Evolutionary conservation across 2,888 invertebrate species (phyloP), one percentile per base, ranked within the genome.

Genomic region (Nephrotoma appendiculata): DNA sequence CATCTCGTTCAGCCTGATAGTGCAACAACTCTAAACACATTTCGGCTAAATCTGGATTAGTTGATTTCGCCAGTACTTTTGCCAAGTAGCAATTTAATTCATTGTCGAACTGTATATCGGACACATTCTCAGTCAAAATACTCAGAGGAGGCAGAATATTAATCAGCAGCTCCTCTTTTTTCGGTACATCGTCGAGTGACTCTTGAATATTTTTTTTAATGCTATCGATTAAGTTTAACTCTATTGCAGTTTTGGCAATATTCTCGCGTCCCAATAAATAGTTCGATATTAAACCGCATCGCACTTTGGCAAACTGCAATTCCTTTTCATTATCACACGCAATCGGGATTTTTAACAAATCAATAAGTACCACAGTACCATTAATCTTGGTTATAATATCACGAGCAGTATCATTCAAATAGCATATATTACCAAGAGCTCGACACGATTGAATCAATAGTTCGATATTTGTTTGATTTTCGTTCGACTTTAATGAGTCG

Each of bases 391-490:
- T 88, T 86, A 95, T 92, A 86, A 93, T 90, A 87, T 93, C 93
- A 88, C 95, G 92, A 19, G 94, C 94, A 89, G 93, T 92, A 92
- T 97, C 96, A 92, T 97, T 97, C 90, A 97, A 95, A 90, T 96
- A 98, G 90, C 97, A 97, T 89, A 98, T 95, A 91, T 98, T 98
- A 52, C 97, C 98, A 41, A 98, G 92, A 3, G 97, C 96, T 89
- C 98, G 93, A 89, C 96, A 96, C 71, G 95, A 94, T 90, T 98
- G 96, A 88, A 95, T 95, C 7, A 95, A 92, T 86, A 95, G 90
- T 88, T 94, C 93, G 87, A 93, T 89, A 88, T 89, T 90, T 88
- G 89, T 89, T 12, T 88, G 89, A 87, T 88, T 88, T 9, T 87
- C 87, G 85, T 45, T 87, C 11, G 41, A 7, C 89, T 90, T 90